Evolutionary conservation across 1,140 invertebrate genomes (phyloP).

Genomic region (Neodiprion lecontei): DNA sequence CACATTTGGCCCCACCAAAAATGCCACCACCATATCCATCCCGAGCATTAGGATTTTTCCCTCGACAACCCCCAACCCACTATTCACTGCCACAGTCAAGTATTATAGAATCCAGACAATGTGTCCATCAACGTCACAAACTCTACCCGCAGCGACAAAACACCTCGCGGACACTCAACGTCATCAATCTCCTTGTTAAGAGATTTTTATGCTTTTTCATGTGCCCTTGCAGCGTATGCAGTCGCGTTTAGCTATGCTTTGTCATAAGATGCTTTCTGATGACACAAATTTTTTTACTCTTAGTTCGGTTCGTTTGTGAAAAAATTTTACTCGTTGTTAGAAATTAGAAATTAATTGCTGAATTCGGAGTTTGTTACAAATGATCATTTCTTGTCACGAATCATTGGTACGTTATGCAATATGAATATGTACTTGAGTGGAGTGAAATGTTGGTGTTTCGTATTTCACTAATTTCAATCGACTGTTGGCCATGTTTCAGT

Average conservation of each 20-base stretch:
- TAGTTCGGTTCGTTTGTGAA: not conserved
- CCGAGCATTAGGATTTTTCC: slow-evolving; percentile 31
- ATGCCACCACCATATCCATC: slow-evolving; percentile 28
- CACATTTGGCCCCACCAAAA: slow-evolving; percentile 42
- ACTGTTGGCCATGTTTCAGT: not conserved
- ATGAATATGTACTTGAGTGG: too few relatives aligned
- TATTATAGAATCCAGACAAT: slow-evolving; percentile 41
- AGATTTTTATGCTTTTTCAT: slow-evolving; percentile 49
- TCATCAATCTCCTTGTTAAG: slow-evolving; percentile 48
- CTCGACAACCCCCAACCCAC: slow-evolving; percentile 33
- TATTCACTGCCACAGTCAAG: slow-evolving; percentile 48
- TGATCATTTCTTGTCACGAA: not conserved
- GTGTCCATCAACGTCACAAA: slow-evolving; percentile 42
- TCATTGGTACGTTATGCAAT: too few relatives aligned
- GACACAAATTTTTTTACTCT: too few relatives aligned
- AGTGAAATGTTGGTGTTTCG: too few relatives aligned
- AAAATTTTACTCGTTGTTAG: not conserved
- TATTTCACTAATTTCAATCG: too few relatives aligned
- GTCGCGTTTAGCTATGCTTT: not conserved
- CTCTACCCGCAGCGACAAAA: slow-evolving; percentile 26
- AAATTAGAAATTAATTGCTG: not conserved
- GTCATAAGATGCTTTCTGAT: not conserved
- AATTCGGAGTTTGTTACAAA: not conserved
- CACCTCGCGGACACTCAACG: slow-evolving; percentile 36
- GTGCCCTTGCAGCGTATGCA: slow-evolving; percentile 30